A percentile compares a stretch with the other conserved stretches of the same genome.
Conservation (phyloP, 2,113 vertebrate species). For the Microtus richardsoni region DNA sequence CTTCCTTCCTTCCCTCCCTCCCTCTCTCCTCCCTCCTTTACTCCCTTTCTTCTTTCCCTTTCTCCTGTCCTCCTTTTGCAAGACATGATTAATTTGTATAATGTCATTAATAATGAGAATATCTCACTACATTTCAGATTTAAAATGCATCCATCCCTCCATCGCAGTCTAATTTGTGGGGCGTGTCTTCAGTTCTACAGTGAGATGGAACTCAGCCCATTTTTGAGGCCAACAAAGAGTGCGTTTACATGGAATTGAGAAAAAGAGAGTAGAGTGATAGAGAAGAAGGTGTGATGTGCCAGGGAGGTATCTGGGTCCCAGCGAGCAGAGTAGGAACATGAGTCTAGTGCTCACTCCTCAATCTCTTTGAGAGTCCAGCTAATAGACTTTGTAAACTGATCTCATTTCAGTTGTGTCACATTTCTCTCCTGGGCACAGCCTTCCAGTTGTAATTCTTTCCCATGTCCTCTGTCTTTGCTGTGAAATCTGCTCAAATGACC, state of each 20-base stretch:
- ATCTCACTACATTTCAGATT: slow-evolving; percentile 17
- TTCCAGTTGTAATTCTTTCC: not conserved
- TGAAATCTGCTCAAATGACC: not conserved
- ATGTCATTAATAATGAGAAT: not conserved
- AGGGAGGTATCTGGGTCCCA: not conserved
- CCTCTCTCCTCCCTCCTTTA: not conserved
- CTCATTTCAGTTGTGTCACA: not conserved
- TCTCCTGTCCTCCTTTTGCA: not conserved
- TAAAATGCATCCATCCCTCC: not conserved
- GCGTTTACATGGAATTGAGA: not conserved
- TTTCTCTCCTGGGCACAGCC: not conserved
- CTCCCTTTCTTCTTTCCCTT: not conserved
- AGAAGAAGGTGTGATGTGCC: not conserved
- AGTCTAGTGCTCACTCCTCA: not conserved
- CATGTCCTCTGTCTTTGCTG: not conserved
- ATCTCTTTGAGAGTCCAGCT: not conserved
- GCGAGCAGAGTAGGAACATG: not conserved
- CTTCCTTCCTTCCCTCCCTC: not conserved
- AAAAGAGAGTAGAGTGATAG: not conserved
- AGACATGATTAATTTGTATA: slow-evolving; percentile 15
- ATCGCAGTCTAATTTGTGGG: not conserved
- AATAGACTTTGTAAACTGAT: not conserved
- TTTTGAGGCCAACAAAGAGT: slow-evolving; percentile 37
- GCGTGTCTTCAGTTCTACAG: slow-evolving; percentile 30
- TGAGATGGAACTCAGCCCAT: not conserved